A percentile compares a stretch with the other conserved stretches of the same genome.
These are phyloP conservation scores for Ernsta delagoae DNA, from an alignment of 2,888 invertebrate species.

Conservation along the genomic window DNA sequence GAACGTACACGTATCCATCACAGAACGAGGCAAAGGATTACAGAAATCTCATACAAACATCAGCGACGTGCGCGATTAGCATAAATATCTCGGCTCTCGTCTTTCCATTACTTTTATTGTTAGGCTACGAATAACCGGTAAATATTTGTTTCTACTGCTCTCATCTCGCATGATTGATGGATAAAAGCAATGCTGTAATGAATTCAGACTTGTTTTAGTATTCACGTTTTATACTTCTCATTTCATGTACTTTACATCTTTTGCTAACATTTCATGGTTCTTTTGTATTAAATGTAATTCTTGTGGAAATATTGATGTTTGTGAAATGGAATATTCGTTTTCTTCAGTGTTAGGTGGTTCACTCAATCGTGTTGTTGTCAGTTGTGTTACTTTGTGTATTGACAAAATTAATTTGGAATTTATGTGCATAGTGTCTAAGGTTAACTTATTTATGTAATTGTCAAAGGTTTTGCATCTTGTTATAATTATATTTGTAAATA, in stretches of 20 bases:
- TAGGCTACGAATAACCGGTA: conserved; percentile 40
- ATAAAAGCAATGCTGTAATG: conserved; percentile 20
- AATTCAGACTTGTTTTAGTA: conserved; percentile 21
- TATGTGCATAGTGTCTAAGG: conserved; percentile 21
- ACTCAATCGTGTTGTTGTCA: not conserved
- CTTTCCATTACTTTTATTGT: conserved; percentile 51
- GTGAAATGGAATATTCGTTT: not conserved
- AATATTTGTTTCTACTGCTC: conserved; percentile 37
- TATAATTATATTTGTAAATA: conserved; percentile 41
- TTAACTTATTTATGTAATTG: conserved; percentile 7
- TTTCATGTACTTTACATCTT: conserved; percentile 17
- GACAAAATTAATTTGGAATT: not conserved
- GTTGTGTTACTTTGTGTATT: conserved; percentile 1
- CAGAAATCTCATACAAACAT: conserved; percentile 69
- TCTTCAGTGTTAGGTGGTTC: not conserved
- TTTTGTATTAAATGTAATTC: conserved; percentile 6
- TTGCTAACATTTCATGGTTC: conserved; percentile 5
- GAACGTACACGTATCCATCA: conserved; percentile 82
- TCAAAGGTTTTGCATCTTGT: conserved; percentile 6
- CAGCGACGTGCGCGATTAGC: conserved; percentile 51
- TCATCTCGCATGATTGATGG: conserved; percentile 17
- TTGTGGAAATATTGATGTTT: conserved; percentile 3
- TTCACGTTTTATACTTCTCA: conserved; percentile 6
- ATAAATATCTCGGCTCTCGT: conserved; percentile 49
- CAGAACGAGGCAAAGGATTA: conserved; percentile 84